Evolutionary conservation across 2,888 invertebrate species (phyloP).

Genomic region (Drosophila nr. fundita): DNA sequence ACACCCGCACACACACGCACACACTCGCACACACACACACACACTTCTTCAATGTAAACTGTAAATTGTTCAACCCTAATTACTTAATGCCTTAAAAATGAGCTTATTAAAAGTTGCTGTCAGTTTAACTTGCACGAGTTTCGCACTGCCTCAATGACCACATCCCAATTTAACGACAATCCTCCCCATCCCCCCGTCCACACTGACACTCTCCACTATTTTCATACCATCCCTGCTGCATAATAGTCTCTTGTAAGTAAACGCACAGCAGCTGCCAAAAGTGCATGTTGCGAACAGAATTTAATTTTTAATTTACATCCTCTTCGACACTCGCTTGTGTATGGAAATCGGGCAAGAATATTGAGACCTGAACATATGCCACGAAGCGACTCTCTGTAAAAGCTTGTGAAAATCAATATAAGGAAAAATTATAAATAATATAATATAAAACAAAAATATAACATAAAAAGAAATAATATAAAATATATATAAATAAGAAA

Average conservation of each 20-base stretch:
- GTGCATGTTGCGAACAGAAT: slow-evolving; percentile 69
- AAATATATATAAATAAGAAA: background rate
- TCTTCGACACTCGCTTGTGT: slow-evolving; percentile 30
- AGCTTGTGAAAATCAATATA: accelerated
- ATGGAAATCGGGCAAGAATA: slow-evolving; percentile 20
- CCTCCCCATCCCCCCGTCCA: accelerated
- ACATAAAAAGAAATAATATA: background rate
- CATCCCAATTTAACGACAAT: slow-evolving; percentile 16
- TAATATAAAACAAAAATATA: background rate
- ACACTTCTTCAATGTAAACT: slow-evolving; percentile 14
- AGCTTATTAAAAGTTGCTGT: slow-evolving; percentile 56
- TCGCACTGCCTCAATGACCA: slow-evolving; percentile 30
- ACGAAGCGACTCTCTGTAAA: slow-evolving; percentile 16
- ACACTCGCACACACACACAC: background rate
- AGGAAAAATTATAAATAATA: background rate
- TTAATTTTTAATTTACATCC: slow-evolving; percentile 73
- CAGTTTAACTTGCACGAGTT: slow-evolving; percentile 57
- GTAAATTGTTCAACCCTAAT: slow-evolving; percentile 67
- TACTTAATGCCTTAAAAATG: slow-evolving; percentile 77
- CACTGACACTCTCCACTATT: background rate
- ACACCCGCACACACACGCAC: background rate
- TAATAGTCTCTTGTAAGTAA: slow-evolving; percentile 57
- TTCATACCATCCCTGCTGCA: background rate
- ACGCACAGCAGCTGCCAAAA: slow-evolving; percentile 55
- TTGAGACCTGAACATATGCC: background rate